A percentile compares a stretch with the other conserved stretches of the same genome.
These are phyloP conservation scores for Triops longicaudatus DNA, from an alignment of 1,140 invertebrate genomes.

Conservation along the genomic window DNA sequence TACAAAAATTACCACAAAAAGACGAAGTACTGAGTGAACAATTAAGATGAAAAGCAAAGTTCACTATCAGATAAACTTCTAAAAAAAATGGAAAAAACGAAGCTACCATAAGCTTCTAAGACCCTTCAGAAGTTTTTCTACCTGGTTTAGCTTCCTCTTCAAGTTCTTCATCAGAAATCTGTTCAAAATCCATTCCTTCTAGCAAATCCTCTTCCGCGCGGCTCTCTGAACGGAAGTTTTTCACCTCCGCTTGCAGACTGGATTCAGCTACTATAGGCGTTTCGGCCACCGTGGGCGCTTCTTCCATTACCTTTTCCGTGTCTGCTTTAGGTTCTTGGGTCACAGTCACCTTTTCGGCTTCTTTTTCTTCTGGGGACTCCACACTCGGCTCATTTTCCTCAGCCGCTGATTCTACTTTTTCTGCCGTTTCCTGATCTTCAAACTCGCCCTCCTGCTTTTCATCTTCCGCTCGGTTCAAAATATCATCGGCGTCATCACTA, in stretches of 20 bases:
- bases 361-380: neutral
- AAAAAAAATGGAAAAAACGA: no score
- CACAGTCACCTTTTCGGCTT: neutral
- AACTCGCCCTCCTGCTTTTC: neutral
- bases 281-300: neutral
- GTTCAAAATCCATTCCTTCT: conserved; percentile 73
- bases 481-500: conserved; percentile 76
- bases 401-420: neutral
- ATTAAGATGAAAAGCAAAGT: no score
- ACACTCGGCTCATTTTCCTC: conserved; percentile 6
- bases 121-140: no score
- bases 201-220: conserved; percentile 55
- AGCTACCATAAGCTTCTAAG: no score
- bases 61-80: no score
- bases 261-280: neutral
- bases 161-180: conserved; percentile 78
- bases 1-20: neutral
- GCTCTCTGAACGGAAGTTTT: conserved; percentile 13
- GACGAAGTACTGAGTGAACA: no score
- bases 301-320: neutral
- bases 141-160: conserved; percentile 55
- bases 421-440: neutral
- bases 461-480: conserved; percentile 54
- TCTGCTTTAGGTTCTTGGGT: neutral
- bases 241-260: neutral